phyloP scores from a whole-genome alignment of 2,797 vertebrate species.

The Liasis olivaceus region DNA sequence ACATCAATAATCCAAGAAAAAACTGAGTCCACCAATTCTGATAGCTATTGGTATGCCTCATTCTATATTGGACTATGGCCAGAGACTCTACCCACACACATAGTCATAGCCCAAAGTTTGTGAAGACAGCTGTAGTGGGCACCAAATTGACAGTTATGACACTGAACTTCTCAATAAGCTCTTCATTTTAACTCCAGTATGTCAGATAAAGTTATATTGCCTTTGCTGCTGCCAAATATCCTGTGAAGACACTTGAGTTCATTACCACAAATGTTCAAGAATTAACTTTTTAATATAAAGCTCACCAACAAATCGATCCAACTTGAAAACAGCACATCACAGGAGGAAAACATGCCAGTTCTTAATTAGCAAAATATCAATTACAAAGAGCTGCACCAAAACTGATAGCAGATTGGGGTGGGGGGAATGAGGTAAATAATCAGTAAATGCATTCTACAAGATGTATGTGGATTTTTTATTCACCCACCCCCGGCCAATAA shows the following conservation, averaged over 20 bases:
- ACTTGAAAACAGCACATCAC: slow-evolving; percentile 23
- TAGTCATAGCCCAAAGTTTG: background rate
- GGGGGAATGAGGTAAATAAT: background rate
- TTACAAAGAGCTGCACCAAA: slow-evolving; percentile 21
- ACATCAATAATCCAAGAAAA: background rate
- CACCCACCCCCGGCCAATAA: background rate
- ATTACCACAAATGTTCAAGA: slow-evolving; percentile 38
- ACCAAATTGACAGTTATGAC: background rate
- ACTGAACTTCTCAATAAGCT: slow-evolving; percentile 13
- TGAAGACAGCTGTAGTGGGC: background rate
- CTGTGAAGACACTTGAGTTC: background rate
- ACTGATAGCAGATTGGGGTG: background rate
- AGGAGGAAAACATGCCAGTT: slow-evolving; percentile 23
- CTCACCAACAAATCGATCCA: slow-evolving; percentile 13
- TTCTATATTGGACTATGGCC: background rate
- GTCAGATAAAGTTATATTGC: background rate
- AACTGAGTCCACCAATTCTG: background rate
- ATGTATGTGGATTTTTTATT: background rate
- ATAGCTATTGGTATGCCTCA: background rate
- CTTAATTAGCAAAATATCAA: slow-evolving; percentile 33
- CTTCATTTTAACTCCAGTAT: slow-evolving; percentile 28
- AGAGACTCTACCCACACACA: background rate
- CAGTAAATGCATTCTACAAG: background rate
- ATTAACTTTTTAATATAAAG: slow-evolving; percentile 52
- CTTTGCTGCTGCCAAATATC: slow-evolving; percentile 44